A percentile compares a stretch with the other conserved stretches of the same genome.
Conservation (phyloP, 2,888 invertebrate genomes). For the Lampropteryx suffumata region DNA sequence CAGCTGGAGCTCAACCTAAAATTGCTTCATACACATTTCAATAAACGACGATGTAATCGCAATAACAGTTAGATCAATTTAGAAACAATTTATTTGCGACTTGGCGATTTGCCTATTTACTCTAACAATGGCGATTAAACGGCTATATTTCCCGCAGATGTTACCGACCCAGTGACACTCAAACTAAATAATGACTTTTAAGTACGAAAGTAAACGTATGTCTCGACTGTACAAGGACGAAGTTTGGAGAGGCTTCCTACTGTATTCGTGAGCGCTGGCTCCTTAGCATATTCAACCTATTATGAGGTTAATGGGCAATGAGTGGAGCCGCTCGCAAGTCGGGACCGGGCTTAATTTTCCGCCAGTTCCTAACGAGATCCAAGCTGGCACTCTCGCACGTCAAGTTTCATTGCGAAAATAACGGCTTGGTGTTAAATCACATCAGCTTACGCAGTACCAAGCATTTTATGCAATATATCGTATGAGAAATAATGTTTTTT, state of each 20-base stretch:
- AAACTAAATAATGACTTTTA: conserved; percentile 32
- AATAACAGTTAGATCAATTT: conserved; percentile 9
- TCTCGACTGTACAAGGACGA: conserved; percentile 33
- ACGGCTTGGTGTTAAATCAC: conserved; percentile 32
- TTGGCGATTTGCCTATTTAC: no score
- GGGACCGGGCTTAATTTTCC: conserved; percentile 59
- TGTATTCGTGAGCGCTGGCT: conserved; percentile 55
- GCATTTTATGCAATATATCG: conserved; percentile 13
- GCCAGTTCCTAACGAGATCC: conserved; percentile 59
- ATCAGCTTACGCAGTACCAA: conserved; percentile 21
- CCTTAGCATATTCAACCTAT: conserved; percentile 76
- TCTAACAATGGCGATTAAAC: no score
- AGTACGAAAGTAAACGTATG: conserved; percentile 33
- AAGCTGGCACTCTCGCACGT: conserved; percentile 32
- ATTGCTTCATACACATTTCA: conserved; percentile 25
- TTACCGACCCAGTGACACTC: neutral
- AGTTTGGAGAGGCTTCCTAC: conserved; percentile 43
- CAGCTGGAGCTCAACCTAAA: conserved; percentile 10
- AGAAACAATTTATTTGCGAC: conserved; percentile 4
- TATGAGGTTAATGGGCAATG: conserved; percentile 75
- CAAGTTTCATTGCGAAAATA: conserved; percentile 34
- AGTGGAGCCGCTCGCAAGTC: conserved; percentile 51
- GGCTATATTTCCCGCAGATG: no score
- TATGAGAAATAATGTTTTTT: conserved; percentile 11
- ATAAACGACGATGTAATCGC: conserved; percentile 21